A percentile compares a stretch with the other conserved stretches of the same genome.
These are phyloP conservation scores for Hestina assimilis DNA, from an alignment of 1,140 invertebrate species.

Conservation along the genomic window DNA sequence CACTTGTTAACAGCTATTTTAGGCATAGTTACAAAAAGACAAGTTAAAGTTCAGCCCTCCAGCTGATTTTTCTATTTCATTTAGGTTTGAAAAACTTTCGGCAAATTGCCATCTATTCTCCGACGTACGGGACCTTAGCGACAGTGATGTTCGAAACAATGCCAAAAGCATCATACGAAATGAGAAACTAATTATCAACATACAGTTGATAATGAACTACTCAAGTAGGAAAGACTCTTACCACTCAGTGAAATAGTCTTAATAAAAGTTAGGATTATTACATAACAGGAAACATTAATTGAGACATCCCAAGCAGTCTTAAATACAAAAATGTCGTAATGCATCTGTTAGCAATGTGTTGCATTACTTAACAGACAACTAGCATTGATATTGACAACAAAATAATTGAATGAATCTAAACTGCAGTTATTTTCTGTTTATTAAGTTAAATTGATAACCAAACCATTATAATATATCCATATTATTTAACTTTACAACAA, in stretches of 20 bases:
- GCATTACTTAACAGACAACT: neutral
- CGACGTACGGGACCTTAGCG: neutral
- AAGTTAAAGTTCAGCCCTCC: slow-evolving; percentile 37
- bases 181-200: slow-evolving; percentile 3
- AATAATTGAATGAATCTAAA: too few relatives aligned
- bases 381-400: too few relatives aligned
- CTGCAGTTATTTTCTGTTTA: too few relatives aligned
- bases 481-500: too few relatives aligned
- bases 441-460: too few relatives aligned
- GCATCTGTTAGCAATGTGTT: neutral
- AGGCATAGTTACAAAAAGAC: slow-evolving; percentile 29
- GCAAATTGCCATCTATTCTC: slow-evolving; percentile 17
- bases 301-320: neutral
- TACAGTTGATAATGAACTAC: slow-evolving; percentile 1
- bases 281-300: slow-evolving; percentile 15
- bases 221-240: slow-evolving; percentile 4
- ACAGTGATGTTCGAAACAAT: slow-evolving; percentile 9
- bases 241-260: neutral
- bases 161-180: slow-evolving; percentile 15
- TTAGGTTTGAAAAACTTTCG: slow-evolving; percentile 1
- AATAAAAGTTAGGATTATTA: slow-evolving; percentile 15
- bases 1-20: slow-evolving; percentile 19
- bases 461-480: too few relatives aligned
- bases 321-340: neutral
- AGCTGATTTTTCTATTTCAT: slow-evolving; percentile 28